Evolutionary conservation across 2,888 invertebrate species (phyloP).

Genomic region (Tiphia femorata): DNA sequence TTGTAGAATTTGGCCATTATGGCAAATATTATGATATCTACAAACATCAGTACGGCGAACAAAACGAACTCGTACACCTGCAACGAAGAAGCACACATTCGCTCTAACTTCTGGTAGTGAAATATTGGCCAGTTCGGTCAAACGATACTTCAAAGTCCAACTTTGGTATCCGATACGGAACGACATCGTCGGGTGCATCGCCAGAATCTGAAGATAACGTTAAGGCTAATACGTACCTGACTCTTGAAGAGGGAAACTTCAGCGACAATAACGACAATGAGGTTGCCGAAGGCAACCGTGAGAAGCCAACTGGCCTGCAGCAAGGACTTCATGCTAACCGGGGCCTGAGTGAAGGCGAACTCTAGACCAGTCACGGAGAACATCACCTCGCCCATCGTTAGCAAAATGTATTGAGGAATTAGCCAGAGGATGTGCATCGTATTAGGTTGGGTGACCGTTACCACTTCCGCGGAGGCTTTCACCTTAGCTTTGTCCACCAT

Average conservation of each 20-base stretch:
- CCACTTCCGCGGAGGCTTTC: slow-evolving; percentile 40
- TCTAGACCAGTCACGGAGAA: slow-evolving; percentile 96
- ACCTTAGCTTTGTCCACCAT: slow-evolving; percentile 50
- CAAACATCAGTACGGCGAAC: slow-evolving; percentile 87
- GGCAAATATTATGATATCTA: slow-evolving; percentile 86
- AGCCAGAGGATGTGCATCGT: slow-evolving; percentile 86
- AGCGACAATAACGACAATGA: slow-evolving; percentile 91
- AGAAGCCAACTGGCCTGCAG: slow-evolving; percentile 92
- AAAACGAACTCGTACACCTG: slow-evolving; percentile 90
- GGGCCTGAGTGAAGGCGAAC: slow-evolving; percentile 96
- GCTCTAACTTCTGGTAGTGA: no score
- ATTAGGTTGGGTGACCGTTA: slow-evolving; percentile 77
- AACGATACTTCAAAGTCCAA: no score
- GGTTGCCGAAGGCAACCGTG: slow-evolving; percentile 93
- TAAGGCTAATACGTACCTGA: slow-evolving; percentile 77
- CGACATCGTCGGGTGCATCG: not conserved
- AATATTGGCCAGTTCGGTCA: no score
- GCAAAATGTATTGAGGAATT: slow-evolving; percentile 91
- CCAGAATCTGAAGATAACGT: not conserved
- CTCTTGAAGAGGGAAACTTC: slow-evolving; percentile 81
- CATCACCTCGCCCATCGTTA: slow-evolving; percentile 95
- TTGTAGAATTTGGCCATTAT: slow-evolving; percentile 85
- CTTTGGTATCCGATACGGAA: no score
- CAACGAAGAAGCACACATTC: slow-evolving; percentile 47
- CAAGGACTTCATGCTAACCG: slow-evolving; percentile 93